A percentile compares a stretch with the other conserved stretches of the same genome.
phyloP scores from a whole-genome alignment of 64 coral and sea anemone species.

The Actinia tenebrosa region DNA sequence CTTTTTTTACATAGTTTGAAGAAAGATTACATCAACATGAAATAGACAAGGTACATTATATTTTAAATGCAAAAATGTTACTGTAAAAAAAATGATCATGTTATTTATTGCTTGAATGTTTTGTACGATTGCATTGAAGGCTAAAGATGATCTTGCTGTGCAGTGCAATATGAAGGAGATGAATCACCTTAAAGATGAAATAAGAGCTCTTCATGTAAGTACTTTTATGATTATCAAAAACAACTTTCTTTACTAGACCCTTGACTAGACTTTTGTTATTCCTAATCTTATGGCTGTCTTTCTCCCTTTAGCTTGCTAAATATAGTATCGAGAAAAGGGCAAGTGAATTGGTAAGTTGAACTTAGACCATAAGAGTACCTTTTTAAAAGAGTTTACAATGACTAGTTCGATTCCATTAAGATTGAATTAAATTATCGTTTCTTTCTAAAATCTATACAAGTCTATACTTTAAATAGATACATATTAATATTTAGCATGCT shows the following conservation, averaged over 20 bases:
- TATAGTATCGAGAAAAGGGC: conserved; percentile 78
- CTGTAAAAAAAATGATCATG: not conserved
- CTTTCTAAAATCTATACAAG: no score
- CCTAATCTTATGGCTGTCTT: not conserved
- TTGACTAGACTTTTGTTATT: no score
- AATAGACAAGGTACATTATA: conserved; percentile 49
- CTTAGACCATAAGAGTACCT: not conserved
- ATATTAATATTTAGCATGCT: no score
- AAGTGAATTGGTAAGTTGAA: conserved; percentile 56
- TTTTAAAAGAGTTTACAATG: no score
- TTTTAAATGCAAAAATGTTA: not conserved
- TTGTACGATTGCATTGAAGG: conserved; percentile 24
- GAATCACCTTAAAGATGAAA: conserved; percentile 67
- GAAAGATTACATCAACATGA: conserved; percentile 58
- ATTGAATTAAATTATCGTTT: no score
- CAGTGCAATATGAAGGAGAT: conserved; percentile 68
- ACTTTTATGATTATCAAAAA: not conserved
- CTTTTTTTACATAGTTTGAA: conserved; percentile 41
- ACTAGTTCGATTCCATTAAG: no score
- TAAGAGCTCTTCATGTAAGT: conserved; percentile 81
- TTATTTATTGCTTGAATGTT: not conserved
- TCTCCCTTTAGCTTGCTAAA: conserved; percentile 38
- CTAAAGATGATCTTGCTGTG: conserved; percentile 47
- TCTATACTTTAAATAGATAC: no score
- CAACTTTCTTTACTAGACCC: not conserved